A percentile compares a stretch with the other conserved stretches of the same genome.
These are phyloP conservation scores for Gerris lacustris DNA, from an alignment of 2,888 invertebrate species.

Conservation along the genomic window DNA sequence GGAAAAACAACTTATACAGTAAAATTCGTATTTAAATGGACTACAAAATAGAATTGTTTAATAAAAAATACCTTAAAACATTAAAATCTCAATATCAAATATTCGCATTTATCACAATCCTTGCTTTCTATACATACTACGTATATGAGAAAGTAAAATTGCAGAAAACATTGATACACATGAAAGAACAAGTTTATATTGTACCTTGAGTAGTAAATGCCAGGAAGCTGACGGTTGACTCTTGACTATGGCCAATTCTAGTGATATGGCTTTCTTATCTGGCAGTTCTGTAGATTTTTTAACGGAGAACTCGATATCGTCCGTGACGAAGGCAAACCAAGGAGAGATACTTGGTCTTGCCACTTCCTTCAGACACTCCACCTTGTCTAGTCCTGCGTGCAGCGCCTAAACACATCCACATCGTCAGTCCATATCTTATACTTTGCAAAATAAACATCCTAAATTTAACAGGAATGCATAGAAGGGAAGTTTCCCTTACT, in stretches of 20 bases:
- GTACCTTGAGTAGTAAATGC: slow-evolving; percentile 59
- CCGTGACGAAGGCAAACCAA: slow-evolving; percentile 31
- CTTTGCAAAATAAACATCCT: slow-evolving; percentile 4
- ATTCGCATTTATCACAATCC: too few relatives aligned
- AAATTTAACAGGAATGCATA: not conserved
- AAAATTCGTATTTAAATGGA: too few relatives aligned
- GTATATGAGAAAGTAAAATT: too few relatives aligned
- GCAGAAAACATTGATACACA: too few relatives aligned
- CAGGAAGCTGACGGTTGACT: slow-evolving; percentile 69
- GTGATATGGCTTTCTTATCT: slow-evolving; percentile 48
- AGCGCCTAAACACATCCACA: slow-evolving; percentile 38
- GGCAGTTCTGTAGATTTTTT: slow-evolving; percentile 39
- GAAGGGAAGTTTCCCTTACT: too few relatives aligned
- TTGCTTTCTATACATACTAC: too few relatives aligned
- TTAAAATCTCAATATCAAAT: too few relatives aligned
- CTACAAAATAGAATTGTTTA: too few relatives aligned
- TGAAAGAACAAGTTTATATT: not conserved
- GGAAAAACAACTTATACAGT: too few relatives aligned
- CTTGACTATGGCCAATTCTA: slow-evolving; percentile 58
- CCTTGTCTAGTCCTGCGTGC: slow-evolving; percentile 44
- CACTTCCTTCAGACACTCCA: slow-evolving; percentile 32
- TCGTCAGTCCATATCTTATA: slow-evolving; percentile 4
- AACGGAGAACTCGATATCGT: slow-evolving; percentile 38
- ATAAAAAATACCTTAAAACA: too few relatives aligned
- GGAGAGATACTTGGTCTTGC: slow-evolving; percentile 26